Evolutionary conservation across 30 jellyfish, hydroid and myxozoan genomes (phyloP).

Genomic region (Phacellophora camtschatica): DNA sequence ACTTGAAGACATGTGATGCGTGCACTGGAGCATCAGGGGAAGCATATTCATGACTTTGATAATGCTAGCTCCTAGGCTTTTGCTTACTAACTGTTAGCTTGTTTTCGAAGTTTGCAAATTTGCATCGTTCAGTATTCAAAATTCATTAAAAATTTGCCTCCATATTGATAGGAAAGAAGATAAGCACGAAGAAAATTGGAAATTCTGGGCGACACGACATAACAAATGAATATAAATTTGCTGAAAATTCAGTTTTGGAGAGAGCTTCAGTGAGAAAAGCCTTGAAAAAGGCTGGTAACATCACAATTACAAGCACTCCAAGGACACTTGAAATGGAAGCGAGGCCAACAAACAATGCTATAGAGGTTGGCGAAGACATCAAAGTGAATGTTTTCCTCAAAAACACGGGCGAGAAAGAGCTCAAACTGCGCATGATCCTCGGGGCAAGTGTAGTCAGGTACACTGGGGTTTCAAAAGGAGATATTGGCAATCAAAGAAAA

Average conservation of each 20-base stretch:
- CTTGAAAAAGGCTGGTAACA: conserved; percentile 64
- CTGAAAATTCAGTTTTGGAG: conserved; percentile 79
- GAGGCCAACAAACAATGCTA: conserved; percentile 25
- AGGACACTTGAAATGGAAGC: conserved; percentile 63
- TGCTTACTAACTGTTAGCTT: too few relatives aligned
- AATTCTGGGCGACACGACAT: conserved; percentile 64
- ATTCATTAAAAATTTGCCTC: too few relatives aligned
- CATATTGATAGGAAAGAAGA: conserved; percentile 77
- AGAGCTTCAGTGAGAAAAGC: conserved; percentile 85
- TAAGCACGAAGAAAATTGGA: conserved; percentile 92
- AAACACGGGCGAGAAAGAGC: conserved; percentile 51
- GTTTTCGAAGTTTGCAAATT: too few relatives aligned
- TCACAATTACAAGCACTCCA: conserved; percentile 38
- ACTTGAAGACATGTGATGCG: too few relatives aligned
- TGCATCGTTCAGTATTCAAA: too few relatives aligned
- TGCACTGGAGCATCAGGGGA: too few relatives aligned
- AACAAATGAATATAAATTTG: conserved; percentile 73
- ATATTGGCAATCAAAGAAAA: not conserved
- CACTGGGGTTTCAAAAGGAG: conserved; percentile 80
- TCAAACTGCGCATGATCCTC: conserved; percentile 33
- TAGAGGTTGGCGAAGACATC: conserved; percentile 76
- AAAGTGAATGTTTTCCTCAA: conserved; percentile 43
- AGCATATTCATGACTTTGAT: too few relatives aligned
- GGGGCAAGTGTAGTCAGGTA: conserved; percentile 73
- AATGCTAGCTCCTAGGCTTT: too few relatives aligned